Evolutionary conservation across 2,797 vertebrate species (phyloP).

Genomic region (Garrulus glandarius): DNA sequence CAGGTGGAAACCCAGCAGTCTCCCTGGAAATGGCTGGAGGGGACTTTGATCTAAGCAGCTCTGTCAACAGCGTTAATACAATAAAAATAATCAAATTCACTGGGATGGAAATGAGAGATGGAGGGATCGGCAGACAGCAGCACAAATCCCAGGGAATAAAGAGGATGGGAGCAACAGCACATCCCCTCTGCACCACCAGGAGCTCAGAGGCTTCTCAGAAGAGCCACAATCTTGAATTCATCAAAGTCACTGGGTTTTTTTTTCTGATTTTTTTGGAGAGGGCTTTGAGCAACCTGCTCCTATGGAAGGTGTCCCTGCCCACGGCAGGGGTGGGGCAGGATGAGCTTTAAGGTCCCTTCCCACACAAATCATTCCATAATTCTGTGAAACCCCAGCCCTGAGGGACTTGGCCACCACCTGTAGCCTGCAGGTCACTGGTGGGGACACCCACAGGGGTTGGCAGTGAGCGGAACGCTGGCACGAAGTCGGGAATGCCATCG

Average conservation of each 20-base stretch:
- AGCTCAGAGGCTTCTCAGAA: neutral
- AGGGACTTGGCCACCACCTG: neutral
- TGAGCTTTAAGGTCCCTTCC: neutral
- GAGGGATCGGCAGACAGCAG: neutral
- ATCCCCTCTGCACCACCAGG: neutral
- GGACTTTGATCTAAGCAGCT: conserved; percentile 51
- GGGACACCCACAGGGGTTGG: neutral
- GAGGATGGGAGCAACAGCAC: neutral
- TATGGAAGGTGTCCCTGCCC: neutral
- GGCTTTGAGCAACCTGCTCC: neutral
- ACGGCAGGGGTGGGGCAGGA: neutral
- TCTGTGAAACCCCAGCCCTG: neutral
- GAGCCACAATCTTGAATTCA: neutral
- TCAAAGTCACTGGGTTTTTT: accelerated
- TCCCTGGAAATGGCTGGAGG: conserved; percentile 43
- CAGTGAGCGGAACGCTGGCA: accelerated
- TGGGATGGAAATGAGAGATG: conserved; percentile 7
- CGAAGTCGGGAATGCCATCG: accelerated
- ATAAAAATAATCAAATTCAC: conserved; percentile 53
- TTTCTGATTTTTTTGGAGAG: accelerated
- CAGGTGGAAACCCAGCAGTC: conserved; percentile 34
- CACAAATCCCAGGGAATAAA: neutral
- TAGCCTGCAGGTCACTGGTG: neutral
- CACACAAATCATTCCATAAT: neutral
- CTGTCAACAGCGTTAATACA: conserved; percentile 20